Conservation (phyloP, 2,113 vertebrate species). For the Gallinago undulata region DNA sequence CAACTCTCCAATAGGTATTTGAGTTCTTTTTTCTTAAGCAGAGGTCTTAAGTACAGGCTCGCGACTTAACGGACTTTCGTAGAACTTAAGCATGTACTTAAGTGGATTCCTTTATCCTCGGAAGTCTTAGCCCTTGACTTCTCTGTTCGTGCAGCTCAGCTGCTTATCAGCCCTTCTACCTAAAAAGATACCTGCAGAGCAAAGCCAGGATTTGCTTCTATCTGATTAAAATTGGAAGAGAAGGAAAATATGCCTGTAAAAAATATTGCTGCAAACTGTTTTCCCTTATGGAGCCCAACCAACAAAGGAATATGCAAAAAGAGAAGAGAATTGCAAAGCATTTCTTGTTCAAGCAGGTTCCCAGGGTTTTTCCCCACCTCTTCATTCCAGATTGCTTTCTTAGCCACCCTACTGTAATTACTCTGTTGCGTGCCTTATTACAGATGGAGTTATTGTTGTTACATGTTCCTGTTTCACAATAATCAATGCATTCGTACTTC, state of each 20-base stretch:
- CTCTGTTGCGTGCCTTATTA: constrained; percentile 28
- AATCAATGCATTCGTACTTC: constrained; percentile 50
- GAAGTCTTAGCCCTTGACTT: constrained; percentile 26
- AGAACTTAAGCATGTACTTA: constrained; percentile 13
- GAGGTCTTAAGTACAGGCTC: not conserved
- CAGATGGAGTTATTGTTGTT: constrained; percentile 56
- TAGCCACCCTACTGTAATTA: constrained; percentile 40
- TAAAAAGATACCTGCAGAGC: constrained; percentile 38
- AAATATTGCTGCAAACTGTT: constrained; percentile 46
- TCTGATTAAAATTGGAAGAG: constrained; percentile 53
- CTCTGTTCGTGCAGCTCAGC: constrained; percentile 22
- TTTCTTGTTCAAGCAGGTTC: constrained; percentile 66
- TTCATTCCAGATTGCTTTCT: constrained; percentile 54
- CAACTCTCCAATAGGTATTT: not conserved
- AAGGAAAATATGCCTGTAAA: constrained; percentile 46
- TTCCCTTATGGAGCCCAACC: constrained; percentile 6
- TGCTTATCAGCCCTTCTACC: constrained; percentile 56
- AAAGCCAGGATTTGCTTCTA: constrained; percentile 53
- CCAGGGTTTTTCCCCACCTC: constrained; percentile 62
- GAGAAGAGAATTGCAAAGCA: constrained; percentile 42
- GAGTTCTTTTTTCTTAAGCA: not conserved
- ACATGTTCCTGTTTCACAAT: constrained; percentile 57
- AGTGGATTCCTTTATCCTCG: not conserved
- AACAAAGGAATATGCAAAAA: constrained; percentile 56
- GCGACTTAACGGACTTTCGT: not conserved